These are phyloP conservation scores for Strigamia maritima DNA, from an alignment of 2,888 invertebrate species.

Conservation along the genomic window DNA sequence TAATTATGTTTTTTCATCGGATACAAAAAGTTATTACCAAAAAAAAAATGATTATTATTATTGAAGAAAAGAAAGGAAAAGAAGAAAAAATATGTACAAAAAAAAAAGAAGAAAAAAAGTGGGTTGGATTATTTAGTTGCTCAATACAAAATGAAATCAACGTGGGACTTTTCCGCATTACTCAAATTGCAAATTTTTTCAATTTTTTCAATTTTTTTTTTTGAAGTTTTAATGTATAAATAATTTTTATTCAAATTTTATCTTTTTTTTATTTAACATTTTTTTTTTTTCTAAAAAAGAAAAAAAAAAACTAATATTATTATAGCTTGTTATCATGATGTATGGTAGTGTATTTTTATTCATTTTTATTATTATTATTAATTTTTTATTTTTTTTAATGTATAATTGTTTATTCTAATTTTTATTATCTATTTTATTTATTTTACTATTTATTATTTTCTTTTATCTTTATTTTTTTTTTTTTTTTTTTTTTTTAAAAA, in stretches of 20 bases:
- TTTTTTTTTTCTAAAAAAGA: too few species aligned
- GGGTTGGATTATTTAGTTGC: constrained; percentile 28
- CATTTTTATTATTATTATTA: too few species aligned
- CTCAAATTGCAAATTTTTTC: constrained; percentile 7
- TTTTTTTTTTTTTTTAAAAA: too few species aligned
- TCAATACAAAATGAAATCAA: constrained; percentile 28
- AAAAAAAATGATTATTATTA: background rate
- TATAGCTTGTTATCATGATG: background rate
- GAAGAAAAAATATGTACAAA: background rate
- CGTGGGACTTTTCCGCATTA: constrained; percentile 32
- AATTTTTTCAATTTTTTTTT: background rate
- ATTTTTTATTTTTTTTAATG: too few species aligned
- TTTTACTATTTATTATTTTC: too few species aligned
- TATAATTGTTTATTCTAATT: too few species aligned
- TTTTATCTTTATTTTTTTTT: too few species aligned
- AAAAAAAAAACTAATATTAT: too few species aligned
- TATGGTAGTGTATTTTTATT: too few species aligned
- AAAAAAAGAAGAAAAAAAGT: constrained; percentile 1
- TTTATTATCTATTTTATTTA: too few species aligned
- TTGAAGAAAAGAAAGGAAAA: background rate
- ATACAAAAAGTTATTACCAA: background rate
- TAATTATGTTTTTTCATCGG: constrained; percentile 29
- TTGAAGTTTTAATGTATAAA: background rate
- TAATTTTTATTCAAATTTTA: background rate
- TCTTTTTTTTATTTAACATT: background rate